phyloP scores from a whole-genome alignment of 1,140 invertebrate genomes.

The Rhyzopertha dominica region DNA sequence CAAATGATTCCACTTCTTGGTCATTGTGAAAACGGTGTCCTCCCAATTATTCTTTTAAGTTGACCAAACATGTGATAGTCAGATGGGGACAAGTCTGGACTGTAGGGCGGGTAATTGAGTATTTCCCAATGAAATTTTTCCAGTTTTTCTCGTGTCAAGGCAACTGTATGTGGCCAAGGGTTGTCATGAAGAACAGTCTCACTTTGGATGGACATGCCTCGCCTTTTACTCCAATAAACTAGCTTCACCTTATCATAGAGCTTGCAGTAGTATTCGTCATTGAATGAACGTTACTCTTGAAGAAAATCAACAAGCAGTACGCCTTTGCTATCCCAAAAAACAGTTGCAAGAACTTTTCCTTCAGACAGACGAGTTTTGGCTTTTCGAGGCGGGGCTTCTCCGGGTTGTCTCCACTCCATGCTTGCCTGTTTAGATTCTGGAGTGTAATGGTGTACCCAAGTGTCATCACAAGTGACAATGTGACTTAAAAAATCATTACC shows the following conservation, averaged over 20 bases:
- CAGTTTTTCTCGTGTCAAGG: no score
- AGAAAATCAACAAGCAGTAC: conserved; percentile 31
- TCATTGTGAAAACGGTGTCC: no score
- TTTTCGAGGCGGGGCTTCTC: conserved; percentile 22
- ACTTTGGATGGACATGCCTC: conserved; percentile 1
- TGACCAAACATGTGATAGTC: no score
- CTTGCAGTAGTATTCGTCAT: conserved; percentile 8
- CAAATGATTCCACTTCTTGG: no score
- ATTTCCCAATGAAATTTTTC: no score
- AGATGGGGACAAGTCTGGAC: no score
- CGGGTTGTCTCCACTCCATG: conserved; percentile 9
- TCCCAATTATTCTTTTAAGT: no score
- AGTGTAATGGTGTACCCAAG: no score
- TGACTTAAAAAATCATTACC: background rate
- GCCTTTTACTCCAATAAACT: conserved; percentile 2
- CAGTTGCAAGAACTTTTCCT: conserved; percentile 31
- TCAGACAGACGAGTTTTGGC: conserved; percentile 21
- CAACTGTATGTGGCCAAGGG: conserved; percentile 5
- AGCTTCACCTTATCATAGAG: conserved; percentile 1
- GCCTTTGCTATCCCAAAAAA: conserved; percentile 33
- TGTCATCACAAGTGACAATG: no score
- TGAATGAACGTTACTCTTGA: conserved; percentile 13
- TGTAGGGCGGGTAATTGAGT: no score
- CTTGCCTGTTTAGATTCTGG: no score
- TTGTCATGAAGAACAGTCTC: conserved; percentile 4